Percentiles rank a stretch among this genome's conserved stretches.
phyloP scores from a whole-genome alignment of 2,888 invertebrate species.

The Agriopis leucophaearia region DNA sequence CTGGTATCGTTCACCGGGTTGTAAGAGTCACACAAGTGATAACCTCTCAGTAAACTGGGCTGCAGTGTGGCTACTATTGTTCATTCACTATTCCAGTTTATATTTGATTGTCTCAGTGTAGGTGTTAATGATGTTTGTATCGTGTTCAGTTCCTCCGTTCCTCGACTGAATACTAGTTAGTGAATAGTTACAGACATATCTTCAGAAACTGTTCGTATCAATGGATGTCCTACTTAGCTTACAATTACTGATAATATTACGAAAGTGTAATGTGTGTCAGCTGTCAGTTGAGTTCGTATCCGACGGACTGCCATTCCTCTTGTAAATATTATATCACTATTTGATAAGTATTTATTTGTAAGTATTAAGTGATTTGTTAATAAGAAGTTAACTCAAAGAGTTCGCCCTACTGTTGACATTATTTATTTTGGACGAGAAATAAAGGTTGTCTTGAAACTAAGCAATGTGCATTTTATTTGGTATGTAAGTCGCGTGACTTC shows the following conservation, averaged over 20 bases:
- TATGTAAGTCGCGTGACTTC: background rate
- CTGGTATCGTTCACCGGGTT: background rate
- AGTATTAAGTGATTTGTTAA: constrained; percentile 78
- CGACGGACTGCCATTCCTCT: constrained; percentile 65
- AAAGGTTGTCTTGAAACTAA: constrained; percentile 83
- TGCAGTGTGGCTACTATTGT: background rate
- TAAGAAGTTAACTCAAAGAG: constrained; percentile 81
- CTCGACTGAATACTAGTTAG: background rate
- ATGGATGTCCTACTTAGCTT: background rate
- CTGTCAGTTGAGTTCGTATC: constrained; percentile 1
- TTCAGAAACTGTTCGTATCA: constrained; percentile 21
- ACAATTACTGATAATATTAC: background rate
- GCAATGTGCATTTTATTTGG: constrained; percentile 54
- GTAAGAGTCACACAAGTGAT: background rate
- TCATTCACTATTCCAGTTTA: background rate
- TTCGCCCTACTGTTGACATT: constrained; percentile 81
- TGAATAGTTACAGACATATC: constrained; percentile 18
- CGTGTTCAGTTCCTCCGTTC: background rate
- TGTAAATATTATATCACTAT: constrained; percentile 63
- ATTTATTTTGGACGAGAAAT: constrained; percentile 83
- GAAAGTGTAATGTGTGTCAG: constrained; percentile 9
- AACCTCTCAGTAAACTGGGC: background rate
- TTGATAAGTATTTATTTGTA: constrained; percentile 67
- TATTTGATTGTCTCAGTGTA: background rate
- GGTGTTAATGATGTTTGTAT: background rate